phyloP scores from a whole-genome alignment of 1,140 invertebrate species.

The Megathymus violae region DNA sequence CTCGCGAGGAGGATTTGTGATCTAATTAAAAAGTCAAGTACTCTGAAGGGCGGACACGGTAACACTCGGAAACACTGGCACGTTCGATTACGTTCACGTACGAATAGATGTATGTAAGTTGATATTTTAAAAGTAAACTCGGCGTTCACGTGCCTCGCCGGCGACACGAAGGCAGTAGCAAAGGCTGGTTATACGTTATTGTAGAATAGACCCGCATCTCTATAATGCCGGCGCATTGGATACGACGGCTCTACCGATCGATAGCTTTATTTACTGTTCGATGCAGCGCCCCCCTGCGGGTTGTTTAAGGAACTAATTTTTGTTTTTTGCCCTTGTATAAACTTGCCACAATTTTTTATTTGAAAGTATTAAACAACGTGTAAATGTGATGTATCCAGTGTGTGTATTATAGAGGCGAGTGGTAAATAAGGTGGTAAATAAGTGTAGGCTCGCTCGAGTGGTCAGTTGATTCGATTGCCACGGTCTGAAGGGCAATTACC shows the following conservation, averaged over 20 bases:
- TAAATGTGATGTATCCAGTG: no score
- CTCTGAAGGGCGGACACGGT: not conserved
- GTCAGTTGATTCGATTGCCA: not conserved
- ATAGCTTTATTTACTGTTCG: no score
- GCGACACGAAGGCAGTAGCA: conserved; percentile 19
- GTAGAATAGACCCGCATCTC: conserved; percentile 7
- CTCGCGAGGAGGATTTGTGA: not conserved
- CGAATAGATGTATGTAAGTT: no score
- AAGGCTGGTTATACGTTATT: conserved; percentile 28
- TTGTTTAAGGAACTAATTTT: no score
- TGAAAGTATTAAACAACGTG: no score
- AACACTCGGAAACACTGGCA: not conserved
- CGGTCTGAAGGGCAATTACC: conserved; percentile 24
- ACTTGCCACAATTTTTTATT: no score
- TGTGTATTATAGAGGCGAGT: not conserved
- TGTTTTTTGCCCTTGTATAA: no score
- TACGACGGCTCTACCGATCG: no score
- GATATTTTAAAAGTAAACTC: conserved; percentile 1
- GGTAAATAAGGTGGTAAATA: conserved; percentile 6
- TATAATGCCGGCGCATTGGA: no score
- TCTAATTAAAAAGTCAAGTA: not conserved
- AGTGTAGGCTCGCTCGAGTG: no score
- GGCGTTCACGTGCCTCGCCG: conserved; percentile 33
- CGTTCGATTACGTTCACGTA: not conserved
- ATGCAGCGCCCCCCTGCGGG: no score